These are phyloP conservation scores for Rhagoletis zephyria DNA, from an alignment of 1,140 invertebrate species.

Conservation along the genomic window DNA sequence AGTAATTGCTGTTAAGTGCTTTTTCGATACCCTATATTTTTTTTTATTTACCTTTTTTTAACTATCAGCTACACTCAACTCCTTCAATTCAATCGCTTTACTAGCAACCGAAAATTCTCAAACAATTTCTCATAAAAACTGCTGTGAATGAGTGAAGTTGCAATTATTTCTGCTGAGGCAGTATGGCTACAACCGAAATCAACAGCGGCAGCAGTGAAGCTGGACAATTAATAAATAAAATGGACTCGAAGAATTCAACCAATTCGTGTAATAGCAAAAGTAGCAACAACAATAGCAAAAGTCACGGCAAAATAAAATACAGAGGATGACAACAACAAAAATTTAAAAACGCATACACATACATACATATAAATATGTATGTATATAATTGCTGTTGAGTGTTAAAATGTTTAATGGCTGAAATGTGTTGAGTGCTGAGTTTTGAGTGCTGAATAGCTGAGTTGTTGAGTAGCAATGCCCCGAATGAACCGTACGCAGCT, in stretches of 20 bases:
- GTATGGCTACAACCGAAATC: not conserved
- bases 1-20: not conserved
- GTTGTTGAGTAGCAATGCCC: not conserved
- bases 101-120: constrained; percentile 2
- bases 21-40: not conserved
- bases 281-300: not conserved
- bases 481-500: not conserved
- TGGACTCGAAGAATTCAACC: constrained; percentile 12
- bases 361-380: not conserved
- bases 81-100: constrained; percentile 23
- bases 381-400: not conserved
- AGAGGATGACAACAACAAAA: not conserved
- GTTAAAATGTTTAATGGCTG: not conserved
- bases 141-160: constrained; percentile 21
- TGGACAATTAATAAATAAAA: constrained; percentile 18
- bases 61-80: not conserved
- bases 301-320: not conserved
- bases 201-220: not conserved
- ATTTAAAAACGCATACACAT: not conserved
- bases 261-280: not conserved
- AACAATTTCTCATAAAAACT: constrained; percentile 8
- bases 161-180: constrained; percentile 1
- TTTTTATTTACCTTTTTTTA: not conserved
- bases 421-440: not conserved
- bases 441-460: not conserved